These are phyloP conservation scores for Enteromius mattozi DNA, from an alignment of 2,797 vertebrate species.

Conservation along the genomic window DNA sequence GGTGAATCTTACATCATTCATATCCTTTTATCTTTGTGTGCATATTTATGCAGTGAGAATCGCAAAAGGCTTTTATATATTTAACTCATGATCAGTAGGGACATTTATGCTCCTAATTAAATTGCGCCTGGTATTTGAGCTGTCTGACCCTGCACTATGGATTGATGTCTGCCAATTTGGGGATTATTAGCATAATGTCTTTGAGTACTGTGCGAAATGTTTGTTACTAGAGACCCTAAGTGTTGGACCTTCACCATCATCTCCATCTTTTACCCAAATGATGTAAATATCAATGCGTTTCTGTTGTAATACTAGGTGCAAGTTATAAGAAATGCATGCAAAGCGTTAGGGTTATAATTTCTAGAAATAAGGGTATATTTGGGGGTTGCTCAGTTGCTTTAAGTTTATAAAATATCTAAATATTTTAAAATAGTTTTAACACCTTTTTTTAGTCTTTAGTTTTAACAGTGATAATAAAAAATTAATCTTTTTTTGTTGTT, in stretches of 20 bases:
- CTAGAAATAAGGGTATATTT: neutral
- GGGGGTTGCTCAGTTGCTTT: neutral
- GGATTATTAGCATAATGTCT: conserved; percentile 17
- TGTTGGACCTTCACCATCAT: conserved; percentile 18
- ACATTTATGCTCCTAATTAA: conserved; percentile 14
- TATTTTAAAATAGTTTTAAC: neutral
- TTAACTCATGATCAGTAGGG: conserved; percentile 4
- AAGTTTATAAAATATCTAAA: neutral
- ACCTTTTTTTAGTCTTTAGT: neutral
- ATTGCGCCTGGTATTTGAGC: conserved; percentile 33
- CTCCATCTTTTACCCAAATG: neutral
- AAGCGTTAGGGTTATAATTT: neutral
- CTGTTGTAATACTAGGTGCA: neutral
- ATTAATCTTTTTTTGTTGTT: neutral
- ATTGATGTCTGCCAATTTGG: conserved; percentile 43
- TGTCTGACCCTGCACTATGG: neutral
- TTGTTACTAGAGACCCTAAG: conserved; percentile 27
- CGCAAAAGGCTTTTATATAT: neutral
- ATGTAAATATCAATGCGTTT: neutral
- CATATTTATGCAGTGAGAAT: neutral
- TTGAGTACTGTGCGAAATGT: conserved; percentile 36
- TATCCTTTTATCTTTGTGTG: neutral
- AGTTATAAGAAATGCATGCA: neutral
- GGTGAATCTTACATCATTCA: neutral
- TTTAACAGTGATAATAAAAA: neutral